Evolutionary conservation across 2,888 invertebrate genomes (phyloP).

Genomic region (Sthenelais limicola): DNA sequence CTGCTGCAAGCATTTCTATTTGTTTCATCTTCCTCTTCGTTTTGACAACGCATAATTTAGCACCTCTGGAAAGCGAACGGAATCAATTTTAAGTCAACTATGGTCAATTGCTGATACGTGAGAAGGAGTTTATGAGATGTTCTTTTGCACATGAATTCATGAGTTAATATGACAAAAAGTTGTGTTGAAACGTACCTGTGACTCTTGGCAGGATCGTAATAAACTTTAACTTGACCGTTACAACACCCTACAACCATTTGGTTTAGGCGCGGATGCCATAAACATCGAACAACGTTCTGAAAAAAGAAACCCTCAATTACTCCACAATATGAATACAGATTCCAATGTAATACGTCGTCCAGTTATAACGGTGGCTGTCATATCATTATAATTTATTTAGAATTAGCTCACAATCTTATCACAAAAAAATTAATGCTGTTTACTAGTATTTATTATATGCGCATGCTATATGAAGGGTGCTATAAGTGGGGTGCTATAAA

Average conservation of each 20-base stretch:
- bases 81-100: background rate
- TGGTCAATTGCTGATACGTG: background rate
- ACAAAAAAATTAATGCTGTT: too few species aligned
- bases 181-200: constrained; percentile 69
- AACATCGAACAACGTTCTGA: constrained; percentile 82
- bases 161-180: background rate
- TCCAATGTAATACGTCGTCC: too few species aligned
- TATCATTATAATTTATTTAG: too few species aligned
- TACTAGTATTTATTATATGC: too few species aligned
- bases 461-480: too few species aligned
- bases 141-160: background rate
- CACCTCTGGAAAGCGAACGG: constrained; percentile 71
- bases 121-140: background rate
- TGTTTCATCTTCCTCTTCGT: constrained; percentile 67
- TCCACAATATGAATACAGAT: background rate
- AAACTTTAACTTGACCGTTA: constrained; percentile 90
- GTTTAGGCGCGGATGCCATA: constrained; percentile 98
- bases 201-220: constrained; percentile 90
- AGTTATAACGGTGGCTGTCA: too few species aligned
- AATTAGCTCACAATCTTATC: background rate
- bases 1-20: constrained; percentile 88
- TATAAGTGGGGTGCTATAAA: too few species aligned
- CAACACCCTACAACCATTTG: constrained; percentile 95
- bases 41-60: constrained; percentile 58
- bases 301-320: background rate